Conservation (phyloP, 2,113 vertebrate species). For the Pygoscelis adeliae region DNA sequence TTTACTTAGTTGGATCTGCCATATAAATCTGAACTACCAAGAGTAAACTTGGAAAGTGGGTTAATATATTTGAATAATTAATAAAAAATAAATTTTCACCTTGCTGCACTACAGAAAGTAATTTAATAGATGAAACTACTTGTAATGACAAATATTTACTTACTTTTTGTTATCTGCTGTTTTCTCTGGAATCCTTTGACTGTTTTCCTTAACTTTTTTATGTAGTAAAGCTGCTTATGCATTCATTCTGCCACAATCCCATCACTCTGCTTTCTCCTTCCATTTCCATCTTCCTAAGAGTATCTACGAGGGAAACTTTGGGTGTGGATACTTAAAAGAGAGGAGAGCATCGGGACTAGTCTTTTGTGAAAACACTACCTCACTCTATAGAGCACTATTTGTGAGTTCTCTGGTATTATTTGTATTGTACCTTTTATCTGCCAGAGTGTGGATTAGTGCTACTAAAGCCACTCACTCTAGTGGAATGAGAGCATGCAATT, state of each 20-base stretch:
- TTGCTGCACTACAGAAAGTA: neutral
- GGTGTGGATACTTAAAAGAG: constrained; percentile 93
- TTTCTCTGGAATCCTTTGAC: constrained; percentile 59
- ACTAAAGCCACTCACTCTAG: constrained; percentile 62
- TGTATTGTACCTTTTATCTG: constrained; percentile 69
- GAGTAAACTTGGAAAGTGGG: neutral
- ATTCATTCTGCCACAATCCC: constrained; percentile 73
- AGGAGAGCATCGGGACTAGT: constrained; percentile 91
- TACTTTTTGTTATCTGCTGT: neutral
- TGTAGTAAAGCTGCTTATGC: constrained; percentile 69
- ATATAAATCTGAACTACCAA: neutral
- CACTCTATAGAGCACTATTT: constrained; percentile 93
- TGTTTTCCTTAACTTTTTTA: constrained; percentile 64
- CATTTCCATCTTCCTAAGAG: constrained; percentile 84
- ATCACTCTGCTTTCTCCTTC: constrained; percentile 81
- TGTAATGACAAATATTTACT: neutral
- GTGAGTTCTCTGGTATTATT: constrained; percentile 87
- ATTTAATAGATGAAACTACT: neutral
- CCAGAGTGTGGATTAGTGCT: constrained; percentile 73
- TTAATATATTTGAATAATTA: neutral
- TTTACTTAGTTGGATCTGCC: neutral
- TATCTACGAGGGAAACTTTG: constrained; percentile 95
- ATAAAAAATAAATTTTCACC: neutral
- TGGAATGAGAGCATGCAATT: constrained; percentile 78
- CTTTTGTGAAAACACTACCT: constrained; percentile 96